Evolutionary conservation across 2,888 invertebrate species (phyloP).

Genomic region (Caenorhabditis sp.): DNA sequence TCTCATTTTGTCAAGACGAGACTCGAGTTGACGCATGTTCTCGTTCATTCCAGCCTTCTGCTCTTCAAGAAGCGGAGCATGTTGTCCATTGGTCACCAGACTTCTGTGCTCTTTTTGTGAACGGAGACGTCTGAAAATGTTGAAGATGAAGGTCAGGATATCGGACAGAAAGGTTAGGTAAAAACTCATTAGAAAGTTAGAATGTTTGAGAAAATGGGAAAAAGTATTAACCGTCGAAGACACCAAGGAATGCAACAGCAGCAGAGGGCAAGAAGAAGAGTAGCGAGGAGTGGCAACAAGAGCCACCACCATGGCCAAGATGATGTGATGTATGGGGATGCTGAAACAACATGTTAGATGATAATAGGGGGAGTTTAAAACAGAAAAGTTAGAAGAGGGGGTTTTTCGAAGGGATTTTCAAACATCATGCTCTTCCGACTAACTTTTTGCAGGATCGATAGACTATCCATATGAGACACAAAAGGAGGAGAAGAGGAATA

Average conservation of each 20-base stretch:
- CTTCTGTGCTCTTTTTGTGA: slow-evolving; percentile 70
- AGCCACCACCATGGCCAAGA: slow-evolving; percentile 84
- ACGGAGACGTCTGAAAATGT: slow-evolving; percentile 77
- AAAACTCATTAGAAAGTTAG: slow-evolving; percentile 15
- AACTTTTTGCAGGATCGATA: slow-evolving; percentile 69
- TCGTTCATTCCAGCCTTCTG: slow-evolving; percentile 71
- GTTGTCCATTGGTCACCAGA: slow-evolving; percentile 78
- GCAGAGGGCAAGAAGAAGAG: slow-evolving; percentile 82
- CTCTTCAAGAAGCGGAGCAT: slow-evolving; percentile 78
- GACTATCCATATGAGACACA: slow-evolving; percentile 51
- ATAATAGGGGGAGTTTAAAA: slow-evolving; percentile 19
- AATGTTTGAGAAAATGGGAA: slow-evolving; percentile 4
- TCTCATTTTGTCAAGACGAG: slow-evolving; percentile 75
- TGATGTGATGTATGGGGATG: slow-evolving; percentile 77
- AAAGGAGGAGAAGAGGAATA: slow-evolving; percentile 62
- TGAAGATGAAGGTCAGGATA: too few relatives aligned
- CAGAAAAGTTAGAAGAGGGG: not conserved
- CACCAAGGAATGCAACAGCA: slow-evolving; percentile 83
- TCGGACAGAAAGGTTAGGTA: too few relatives aligned
- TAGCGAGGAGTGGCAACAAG: slow-evolving; percentile 79
- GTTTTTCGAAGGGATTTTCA: not conserved
- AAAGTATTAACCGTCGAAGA: slow-evolving; percentile 77
- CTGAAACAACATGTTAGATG: slow-evolving; percentile 73
- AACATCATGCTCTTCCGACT: slow-evolving; percentile 46
- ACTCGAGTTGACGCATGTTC: slow-evolving; percentile 75